Percentiles rank a stretch among this genome's conserved stretches.
phyloP scores from a whole-genome alignment of 1,140 invertebrate species.

The Grapholita molesta region DNA sequence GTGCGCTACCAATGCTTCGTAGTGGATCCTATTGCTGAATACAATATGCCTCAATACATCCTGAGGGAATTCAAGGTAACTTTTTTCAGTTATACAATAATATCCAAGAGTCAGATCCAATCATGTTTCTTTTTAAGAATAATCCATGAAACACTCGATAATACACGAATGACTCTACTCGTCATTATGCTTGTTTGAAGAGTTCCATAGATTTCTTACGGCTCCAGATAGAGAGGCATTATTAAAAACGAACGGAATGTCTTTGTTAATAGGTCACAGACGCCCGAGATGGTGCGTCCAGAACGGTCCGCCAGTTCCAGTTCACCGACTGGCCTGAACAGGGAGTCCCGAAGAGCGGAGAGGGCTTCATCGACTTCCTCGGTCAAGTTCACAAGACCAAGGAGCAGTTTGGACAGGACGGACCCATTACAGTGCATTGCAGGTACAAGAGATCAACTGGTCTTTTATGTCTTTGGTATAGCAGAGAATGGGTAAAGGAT shows the following conservation, averaged over 20 bases:
- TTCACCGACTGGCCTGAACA: conserved; percentile 99
- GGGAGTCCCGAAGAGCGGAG: conserved; percentile 97
- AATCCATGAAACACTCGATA: not conserved
- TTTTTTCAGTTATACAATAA: not conserved
- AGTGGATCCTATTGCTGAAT: conserved; percentile 99
- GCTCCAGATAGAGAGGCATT: too few relatives aligned
- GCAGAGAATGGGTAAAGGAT: too few relatives aligned
- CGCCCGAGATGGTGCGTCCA: conserved; percentile 95
- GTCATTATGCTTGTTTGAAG: too few relatives aligned
- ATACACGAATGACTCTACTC: not conserved
- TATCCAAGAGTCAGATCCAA: not conserved
- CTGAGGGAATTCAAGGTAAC: conserved; percentile 96
- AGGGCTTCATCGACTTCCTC: conserved; percentile 98
- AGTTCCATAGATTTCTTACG: too few relatives aligned
- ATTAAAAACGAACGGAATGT: too few relatives aligned
- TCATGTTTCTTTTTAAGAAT: not conserved
- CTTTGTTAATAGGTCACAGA: conserved; percentile 83
- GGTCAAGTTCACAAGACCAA: conserved; percentile 99
- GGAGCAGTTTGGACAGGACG: conserved; percentile 99
- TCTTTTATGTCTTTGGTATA: not conserved
- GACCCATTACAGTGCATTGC: conserved; percentile 99
- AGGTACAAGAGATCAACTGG: conserved; percentile 78
- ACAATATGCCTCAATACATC: conserved; percentile 99
- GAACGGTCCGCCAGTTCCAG: conserved; percentile 98
- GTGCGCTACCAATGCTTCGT: conserved; percentile 98